Conservation (phyloP, 1,140 invertebrate genomes). For the Drosophila kurseongensis region DNA sequence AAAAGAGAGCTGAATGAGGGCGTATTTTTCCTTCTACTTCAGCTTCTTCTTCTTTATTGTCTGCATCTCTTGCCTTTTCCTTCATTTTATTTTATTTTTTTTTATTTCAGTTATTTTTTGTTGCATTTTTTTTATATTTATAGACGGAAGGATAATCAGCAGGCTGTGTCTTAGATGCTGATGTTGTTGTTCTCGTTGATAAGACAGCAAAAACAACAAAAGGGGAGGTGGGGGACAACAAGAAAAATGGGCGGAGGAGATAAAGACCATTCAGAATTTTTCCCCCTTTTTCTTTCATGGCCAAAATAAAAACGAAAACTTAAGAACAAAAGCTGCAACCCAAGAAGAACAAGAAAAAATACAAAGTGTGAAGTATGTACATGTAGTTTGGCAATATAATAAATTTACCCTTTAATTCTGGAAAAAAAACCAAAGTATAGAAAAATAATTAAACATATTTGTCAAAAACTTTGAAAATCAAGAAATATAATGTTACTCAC, state of each 20-base stretch:
- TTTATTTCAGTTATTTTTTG: neutral
- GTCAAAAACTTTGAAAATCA: too few relatives aligned
- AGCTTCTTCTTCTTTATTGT: neutral
- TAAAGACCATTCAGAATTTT: neutral
- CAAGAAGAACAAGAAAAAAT: neutral
- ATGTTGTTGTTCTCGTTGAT: conserved; percentile 28
- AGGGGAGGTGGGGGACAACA: neutral
- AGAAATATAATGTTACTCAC: too few relatives aligned
- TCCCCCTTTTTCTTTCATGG: neutral
- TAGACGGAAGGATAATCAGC: conserved; percentile 46
- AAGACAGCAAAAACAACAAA: conserved; percentile 3
- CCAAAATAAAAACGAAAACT: neutral
- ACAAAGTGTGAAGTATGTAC: neutral
- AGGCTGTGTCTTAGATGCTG: conserved; percentile 31
- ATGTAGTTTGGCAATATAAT: neutral
- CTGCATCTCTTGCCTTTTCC: neutral
- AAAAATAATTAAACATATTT: neutral
- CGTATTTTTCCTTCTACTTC: conserved; percentile 22
- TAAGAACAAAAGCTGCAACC: neutral
- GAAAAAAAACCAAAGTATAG: neutral
- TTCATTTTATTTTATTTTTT: neutral
- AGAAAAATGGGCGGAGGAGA: neutral
- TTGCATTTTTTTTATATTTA: conserved; percentile 2
- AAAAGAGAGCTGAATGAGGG: conserved; percentile 27
- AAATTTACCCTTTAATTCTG: neutral